phyloP scores from a whole-genome alignment of 2,797 vertebrate genomes.

The Phyllotis vaccarum region DNA sequence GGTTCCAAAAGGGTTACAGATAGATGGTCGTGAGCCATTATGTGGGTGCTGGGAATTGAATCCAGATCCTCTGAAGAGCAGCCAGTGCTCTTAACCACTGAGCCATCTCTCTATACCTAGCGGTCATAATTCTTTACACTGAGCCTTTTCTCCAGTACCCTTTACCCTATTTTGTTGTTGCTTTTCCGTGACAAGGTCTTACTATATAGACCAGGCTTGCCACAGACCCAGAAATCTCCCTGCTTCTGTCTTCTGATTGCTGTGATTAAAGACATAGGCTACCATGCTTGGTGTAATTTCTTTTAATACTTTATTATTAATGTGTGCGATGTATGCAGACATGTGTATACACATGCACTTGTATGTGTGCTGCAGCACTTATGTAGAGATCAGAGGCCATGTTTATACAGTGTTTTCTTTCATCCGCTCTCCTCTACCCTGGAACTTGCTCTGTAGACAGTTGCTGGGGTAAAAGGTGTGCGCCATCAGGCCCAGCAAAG shows the following conservation, averaged over 20 bases:
- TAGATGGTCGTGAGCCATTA: neutral
- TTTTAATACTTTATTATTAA: neutral
- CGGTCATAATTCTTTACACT: no score
- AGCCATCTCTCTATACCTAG: neutral
- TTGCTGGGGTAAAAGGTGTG: neutral
- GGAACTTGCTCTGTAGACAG: neutral
- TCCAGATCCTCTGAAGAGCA: neutral
- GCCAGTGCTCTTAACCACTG: neutral
- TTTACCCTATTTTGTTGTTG: neutral
- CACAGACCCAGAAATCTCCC: neutral
- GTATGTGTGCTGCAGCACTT: neutral
- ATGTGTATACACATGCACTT: no score
- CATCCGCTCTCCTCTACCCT: neutral
- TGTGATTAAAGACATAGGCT: neutral
- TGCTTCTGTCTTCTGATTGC: neutral
- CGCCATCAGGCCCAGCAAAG: neutral
- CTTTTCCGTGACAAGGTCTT: neutral
- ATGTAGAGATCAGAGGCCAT: neutral
- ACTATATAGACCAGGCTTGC: neutral
- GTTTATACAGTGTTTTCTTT: neutral
- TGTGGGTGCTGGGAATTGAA: neutral
- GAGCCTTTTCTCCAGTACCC: neutral
- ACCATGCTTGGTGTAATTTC: neutral
- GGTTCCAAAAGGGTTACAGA: neutral
- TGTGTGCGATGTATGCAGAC: neutral